Evolutionary conservation across 2,888 invertebrate species (phyloP).

Genomic region (Cyaniris semiargus): DNA sequence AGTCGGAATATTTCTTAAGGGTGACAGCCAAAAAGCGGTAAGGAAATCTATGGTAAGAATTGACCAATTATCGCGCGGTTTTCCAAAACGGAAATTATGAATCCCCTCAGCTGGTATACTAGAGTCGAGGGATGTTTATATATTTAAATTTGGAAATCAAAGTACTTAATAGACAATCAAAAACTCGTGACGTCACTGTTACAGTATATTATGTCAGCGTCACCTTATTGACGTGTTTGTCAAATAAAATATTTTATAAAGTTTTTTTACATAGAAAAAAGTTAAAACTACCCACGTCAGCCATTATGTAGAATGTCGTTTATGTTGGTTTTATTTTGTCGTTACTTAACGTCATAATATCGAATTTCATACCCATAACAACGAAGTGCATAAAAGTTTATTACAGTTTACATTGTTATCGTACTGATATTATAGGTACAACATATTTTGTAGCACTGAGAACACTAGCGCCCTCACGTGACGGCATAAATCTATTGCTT

Average conservation of each 20-base stretch:
- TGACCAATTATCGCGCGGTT: too few species aligned
- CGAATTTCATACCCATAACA: neutral
- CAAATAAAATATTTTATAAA: neutral
- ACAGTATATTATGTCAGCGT: neutral
- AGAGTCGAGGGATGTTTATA: too few species aligned
- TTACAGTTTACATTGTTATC: slow-evolving; percentile 9
- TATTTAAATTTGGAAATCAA: too few species aligned
- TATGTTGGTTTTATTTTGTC: neutral
- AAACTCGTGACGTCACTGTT: neutral
- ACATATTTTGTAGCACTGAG: neutral
- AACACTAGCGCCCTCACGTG: neutral
- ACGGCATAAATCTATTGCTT: neutral
- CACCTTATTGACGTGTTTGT: neutral
- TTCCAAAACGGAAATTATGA: too few species aligned
- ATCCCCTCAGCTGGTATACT: too few species aligned
- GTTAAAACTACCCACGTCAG: neutral
- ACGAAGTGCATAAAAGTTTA: neutral
- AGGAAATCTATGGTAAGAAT: too few species aligned
- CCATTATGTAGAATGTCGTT: neutral
- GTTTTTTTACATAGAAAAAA: neutral
- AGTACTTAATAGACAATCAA: too few species aligned
- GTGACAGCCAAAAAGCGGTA: too few species aligned
- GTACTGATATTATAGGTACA: neutral
- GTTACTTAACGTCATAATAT: neutral
- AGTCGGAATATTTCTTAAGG: too few species aligned